Evolutionary conservation across 2,888 invertebrate species (phyloP), one percentile per base, ranked within the genome.

Genomic region (Acrobasis suavella): DNA sequence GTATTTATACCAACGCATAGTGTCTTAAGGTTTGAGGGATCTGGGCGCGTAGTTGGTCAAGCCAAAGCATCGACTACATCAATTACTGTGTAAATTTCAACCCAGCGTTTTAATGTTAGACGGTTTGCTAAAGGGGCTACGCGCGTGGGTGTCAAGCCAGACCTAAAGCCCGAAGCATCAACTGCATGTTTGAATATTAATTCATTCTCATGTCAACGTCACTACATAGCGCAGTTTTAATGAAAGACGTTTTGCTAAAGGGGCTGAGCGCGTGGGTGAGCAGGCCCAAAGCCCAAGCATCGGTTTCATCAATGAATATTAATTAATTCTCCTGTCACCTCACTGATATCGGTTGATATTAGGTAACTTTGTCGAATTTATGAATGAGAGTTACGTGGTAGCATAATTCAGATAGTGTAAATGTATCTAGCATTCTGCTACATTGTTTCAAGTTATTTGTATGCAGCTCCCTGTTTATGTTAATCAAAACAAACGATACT

Each of bases 181-280:
- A 42, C 42, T 42, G 56, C 22, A 56, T n/a, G 17, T 10, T 46
- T 56, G 56, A 42, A 56, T 56, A 42, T 56, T 56, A 42, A 56
- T 56, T 56, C 22, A 56, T 46, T 56, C 56, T 46, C 39, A 12
- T 55, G 55, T 55, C 55, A 42, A 56, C 56, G 17, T 56, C 42
- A 42, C 12, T 12, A 32, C 32, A 32, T 32, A 32, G 32, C 32
- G 32, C 32, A 32, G 22, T 52, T 52, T 52, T n/a, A 52, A 32
- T 14, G 52, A 22, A 5, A 14, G 8, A 32, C 52, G n/a, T 32
- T 52, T 32, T 9, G 32, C 8, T 5, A 32, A 42, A 8, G 46
- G 39, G 17, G 22, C 9, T 39, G 2, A 17, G 46, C 39, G 42
- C 56, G 56, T 56, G 56, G 56, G 56, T 17, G 42, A 14, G 17